Evolutionary conservation across 2,113 vertebrate genomes (phyloP).

Genomic region (Brachypteracias leptosomus): DNA sequence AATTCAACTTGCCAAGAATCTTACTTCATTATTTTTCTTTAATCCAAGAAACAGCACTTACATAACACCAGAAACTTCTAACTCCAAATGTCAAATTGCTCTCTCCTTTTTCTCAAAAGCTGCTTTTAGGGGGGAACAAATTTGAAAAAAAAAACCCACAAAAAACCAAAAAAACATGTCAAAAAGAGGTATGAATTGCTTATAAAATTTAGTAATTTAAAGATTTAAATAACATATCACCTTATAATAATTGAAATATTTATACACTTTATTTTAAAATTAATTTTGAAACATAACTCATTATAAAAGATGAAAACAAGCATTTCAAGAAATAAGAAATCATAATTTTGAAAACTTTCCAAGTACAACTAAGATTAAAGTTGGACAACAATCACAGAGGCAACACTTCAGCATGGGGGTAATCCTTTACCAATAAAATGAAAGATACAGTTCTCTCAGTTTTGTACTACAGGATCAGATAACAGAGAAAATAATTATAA

Average conservation of each 20-base stretch:
- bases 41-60: conserved; percentile 44
- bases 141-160: neutral
- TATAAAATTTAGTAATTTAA: neutral
- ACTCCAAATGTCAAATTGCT: conserved; percentile 1
- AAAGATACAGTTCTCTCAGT: neutral
- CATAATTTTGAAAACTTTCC: neutral
- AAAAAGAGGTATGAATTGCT: conserved; percentile 12
- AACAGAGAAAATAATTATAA: neutral
- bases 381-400: neutral
- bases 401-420: neutral
- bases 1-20: conserved; percentile 46
- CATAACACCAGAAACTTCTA: conserved; percentile 40
- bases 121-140: neutral
- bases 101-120: neutral
- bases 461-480: neutral
- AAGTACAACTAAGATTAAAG: neutral
- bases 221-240: neutral
- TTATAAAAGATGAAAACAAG: neutral
- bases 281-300: neutral
- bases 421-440: neutral
- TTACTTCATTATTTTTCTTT: conserved; percentile 34
- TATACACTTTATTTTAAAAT: neutral
- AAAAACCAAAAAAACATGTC: neutral
- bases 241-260: neutral
- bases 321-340: neutral